Base-by-base conservation (phyloP, 2,113 vertebrate genomes). In the Microcebus griseorufus region DNA sequence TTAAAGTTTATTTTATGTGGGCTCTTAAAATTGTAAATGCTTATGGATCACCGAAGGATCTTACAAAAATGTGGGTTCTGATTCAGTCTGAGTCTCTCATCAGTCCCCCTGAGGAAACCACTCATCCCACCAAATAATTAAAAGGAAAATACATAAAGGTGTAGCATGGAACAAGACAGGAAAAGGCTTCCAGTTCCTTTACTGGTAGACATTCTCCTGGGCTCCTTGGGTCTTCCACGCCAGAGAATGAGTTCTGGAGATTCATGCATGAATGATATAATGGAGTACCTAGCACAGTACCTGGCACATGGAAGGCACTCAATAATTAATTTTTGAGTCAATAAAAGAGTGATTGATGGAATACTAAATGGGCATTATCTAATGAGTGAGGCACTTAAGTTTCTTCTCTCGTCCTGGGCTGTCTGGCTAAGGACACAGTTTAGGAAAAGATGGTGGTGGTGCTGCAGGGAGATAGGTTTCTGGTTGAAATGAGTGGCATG, bases 401-500 rank as follows among this genome's bases (percentile, higher is more conserved):
- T 42, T 96, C 13, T 39, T 82, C 18, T 82, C 34, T 85, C 16
- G 60, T 58, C 7, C 29, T 58, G 81, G 48, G 32, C 13, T 4
- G 29, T 87, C 55, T 67, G 27, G 22, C 25, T 80, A 75, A 84
- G 58, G 53, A 73, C 45, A 37, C 18, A 76, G 12, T 87, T 79
- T 69, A 58, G 18, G 80, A 73, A 78, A 86, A 70, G 18, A 27
- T 12, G 7, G 11, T 51, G 37, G 1, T 55, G 22, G 12, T 60
- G n/a, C 10, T 78, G 32, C 53, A 22, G 42, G 58, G 48, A 79
- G 88, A 29, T 17, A 45, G 29, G 72, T 64, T 93, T 96, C 65
- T 93, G 72, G 27, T 82, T 95, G 93, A 92, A 76, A 42, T 82
- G 82, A 85, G 18, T 82, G 76, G 51, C n/a, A 20, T 53, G 20